Percentiles rank a stretch among this genome's conserved stretches.
Conservation (phyloP, 2,888 invertebrate species). For the Trypoxylon attenuatum region DNA sequence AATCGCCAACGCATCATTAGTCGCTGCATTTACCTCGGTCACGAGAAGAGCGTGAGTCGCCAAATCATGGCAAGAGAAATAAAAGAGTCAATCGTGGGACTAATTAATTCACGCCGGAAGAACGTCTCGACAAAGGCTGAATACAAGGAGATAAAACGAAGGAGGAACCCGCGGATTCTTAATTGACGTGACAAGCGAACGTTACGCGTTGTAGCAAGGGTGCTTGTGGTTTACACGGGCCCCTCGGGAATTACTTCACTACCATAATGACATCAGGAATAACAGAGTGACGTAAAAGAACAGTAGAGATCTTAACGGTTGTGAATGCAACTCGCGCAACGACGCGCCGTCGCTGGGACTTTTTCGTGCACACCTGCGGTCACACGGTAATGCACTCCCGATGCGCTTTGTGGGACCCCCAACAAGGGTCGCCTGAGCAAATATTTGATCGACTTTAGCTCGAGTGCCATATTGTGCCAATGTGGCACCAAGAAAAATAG, state of each 20-base stretch:
- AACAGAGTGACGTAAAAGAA: conserved; percentile 32
- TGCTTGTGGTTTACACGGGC: conserved; percentile 24
- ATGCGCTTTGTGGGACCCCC: background rate
- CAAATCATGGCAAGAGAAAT: background rate
- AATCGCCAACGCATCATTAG: too few species aligned
- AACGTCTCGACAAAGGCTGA: conserved; percentile 8
- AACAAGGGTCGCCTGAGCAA: background rate
- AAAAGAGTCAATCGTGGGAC: conserved; percentile 1
- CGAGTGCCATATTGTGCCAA: too few species aligned
- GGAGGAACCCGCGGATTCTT: conserved; percentile 8
- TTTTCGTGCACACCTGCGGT: background rate
- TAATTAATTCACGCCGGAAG: conserved; percentile 28
- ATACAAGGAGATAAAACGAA: conserved; percentile 11
- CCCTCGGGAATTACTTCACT: conserved; percentile 28
- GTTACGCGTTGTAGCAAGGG: conserved; percentile 12
- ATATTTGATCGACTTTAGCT: too few species aligned
- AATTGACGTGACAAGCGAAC: conserved; percentile 31
- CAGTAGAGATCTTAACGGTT: conserved; percentile 39
- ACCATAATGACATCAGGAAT: conserved; percentile 38
- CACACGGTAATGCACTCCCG: background rate
- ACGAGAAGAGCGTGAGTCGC: background rate
- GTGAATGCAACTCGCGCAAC: conserved; percentile 12
- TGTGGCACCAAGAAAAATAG: too few species aligned
- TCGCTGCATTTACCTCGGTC: too few species aligned
- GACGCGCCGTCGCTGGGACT: conserved; percentile 1